Evolutionary conservation across 2,888 invertebrate genomes (phyloP).

Genomic region (Drosophila suboccidentalis): DNA sequence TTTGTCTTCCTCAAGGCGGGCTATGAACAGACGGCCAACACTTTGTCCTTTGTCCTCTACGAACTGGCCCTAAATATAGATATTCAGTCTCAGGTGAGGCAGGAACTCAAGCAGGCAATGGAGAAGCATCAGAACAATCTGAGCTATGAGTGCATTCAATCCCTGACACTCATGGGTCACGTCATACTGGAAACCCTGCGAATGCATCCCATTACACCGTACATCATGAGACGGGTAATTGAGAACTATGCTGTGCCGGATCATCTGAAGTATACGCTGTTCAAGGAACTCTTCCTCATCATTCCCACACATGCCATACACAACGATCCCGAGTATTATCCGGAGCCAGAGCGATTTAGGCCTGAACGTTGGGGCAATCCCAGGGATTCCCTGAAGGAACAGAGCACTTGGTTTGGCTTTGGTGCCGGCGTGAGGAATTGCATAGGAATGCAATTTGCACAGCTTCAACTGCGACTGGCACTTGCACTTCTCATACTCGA

Average conservation of each 20-base stretch:
- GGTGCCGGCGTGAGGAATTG: conserved; percentile 86
- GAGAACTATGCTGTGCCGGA: conserved; percentile 86
- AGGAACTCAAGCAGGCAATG: conserved; percentile 76
- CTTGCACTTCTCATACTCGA: conserved; percentile 72
- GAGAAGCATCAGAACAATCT: conserved; percentile 71
- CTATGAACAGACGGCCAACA: conserved; percentile 89
- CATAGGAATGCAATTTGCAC: conserved; percentile 84
- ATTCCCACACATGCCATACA: conserved; percentile 88
- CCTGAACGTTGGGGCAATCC: conserved; percentile 88
- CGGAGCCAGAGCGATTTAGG: conserved; percentile 88
- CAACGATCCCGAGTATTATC: conserved; percentile 88
- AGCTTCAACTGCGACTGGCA: conserved; percentile 77
- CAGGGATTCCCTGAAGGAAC: conserved; percentile 85
- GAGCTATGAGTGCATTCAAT: conserved; percentile 80
- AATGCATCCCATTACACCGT: conserved; percentile 87
- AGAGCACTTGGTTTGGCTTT: conserved; percentile 85
- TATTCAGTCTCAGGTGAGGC: conserved; percentile 71
- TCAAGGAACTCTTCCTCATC: conserved; percentile 84
- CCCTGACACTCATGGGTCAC: conserved; percentile 79
- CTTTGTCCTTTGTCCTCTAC: conserved; percentile 86
- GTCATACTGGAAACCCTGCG: conserved; percentile 87
- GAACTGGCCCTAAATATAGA: conserved; percentile 81
- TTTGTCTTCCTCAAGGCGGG: conserved; percentile 86
- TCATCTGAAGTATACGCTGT: conserved; percentile 71
- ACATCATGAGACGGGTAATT: conserved; percentile 84